Evolutionary conservation across 2,797 vertebrate genomes (phyloP), one percentile per base, ranked within the genome.

Genomic region (Myotis vivesi): DNA sequence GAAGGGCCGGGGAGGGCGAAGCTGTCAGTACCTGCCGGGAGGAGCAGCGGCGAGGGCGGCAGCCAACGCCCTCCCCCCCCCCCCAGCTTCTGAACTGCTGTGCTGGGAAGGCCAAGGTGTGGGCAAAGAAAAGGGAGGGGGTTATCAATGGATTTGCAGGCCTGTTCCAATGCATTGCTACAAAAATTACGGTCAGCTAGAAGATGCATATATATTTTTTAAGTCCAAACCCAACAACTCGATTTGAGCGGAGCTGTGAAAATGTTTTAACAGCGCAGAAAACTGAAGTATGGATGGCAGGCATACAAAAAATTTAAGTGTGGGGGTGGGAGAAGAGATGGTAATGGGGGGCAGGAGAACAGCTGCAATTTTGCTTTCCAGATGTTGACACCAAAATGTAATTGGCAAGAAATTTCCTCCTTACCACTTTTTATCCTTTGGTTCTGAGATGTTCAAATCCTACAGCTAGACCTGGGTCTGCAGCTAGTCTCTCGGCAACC

Each of bases 381-480:
- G 96, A 96, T 97, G 96, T 96, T 97, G 95, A 97, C 93, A 92
- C 88, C 92, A 95, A 94, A 93, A 96, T 87, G 80, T 77, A 95
- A 92, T 64, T 96, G 96, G 95, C 96, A 95, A 85, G 80, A 38
- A 91, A 92, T 62, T 71, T 77, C 10, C 51, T 82, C 57, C 68
- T 87, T 73, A 85, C 68, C 30, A 86, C 81, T 95, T 72, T 72
- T 83, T 41, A 36, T 38, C 81, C 87, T 72, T 89, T 49, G 62
- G 91, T 55, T 77, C 92, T 28, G 49, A 71, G 80, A 87, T 68
- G 89, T 44, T 59, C 59, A 77, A 87, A 87, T 89, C 49, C 64
- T 33, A 19, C 33, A 25, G 62, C 83, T 41, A 53, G 13, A 79
- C 83, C 66, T 73, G 36, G 6, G 68, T 44, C 68, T 88, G 41